Percentiles rank a stretch among this genome's conserved stretches.
Conservation (phyloP, 1,140 invertebrate species). For the Harlomillsia oculata region DNA sequence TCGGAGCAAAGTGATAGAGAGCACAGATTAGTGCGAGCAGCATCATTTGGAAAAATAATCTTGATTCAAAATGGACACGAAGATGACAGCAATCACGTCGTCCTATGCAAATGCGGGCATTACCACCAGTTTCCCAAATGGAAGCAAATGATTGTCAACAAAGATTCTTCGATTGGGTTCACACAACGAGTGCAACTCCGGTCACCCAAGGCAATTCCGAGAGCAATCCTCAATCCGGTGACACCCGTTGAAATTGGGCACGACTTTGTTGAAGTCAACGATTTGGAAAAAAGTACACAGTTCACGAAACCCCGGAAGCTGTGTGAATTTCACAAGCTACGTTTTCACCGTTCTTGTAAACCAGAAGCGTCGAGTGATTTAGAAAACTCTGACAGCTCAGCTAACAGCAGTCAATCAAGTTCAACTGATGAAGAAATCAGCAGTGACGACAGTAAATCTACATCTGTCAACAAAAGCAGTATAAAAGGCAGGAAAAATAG, state of each 20-base stretch:
- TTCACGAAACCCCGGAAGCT: conserved; percentile 17
- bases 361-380: background rate
- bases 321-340: conserved; percentile 11
- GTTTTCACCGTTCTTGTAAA: conserved; percentile 11
- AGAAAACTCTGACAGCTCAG: too few species aligned
- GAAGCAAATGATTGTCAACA: background rate
- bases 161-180: background rate
- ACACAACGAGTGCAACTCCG: background rate
- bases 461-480: too few species aligned
- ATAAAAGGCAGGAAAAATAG: too few species aligned
- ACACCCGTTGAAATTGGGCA: conserved; percentile 10
- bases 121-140: conserved; percentile 15
- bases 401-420: too few species aligned
- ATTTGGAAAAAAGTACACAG: background rate
- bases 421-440: too few species aligned
- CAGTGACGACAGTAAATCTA: too few species aligned
- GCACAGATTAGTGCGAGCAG: background rate
- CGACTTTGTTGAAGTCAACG: background rate
- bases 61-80: conserved; percentile 14
- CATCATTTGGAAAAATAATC: conserved; percentile 2
- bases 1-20: background rate
- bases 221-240: background rate
- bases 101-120: conserved; percentile 16
- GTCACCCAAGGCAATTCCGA: background rate
- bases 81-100: conserved; percentile 3